Base-by-base conservation (phyloP, 1,140 invertebrate species). In the Manduca sexta region DNA sequence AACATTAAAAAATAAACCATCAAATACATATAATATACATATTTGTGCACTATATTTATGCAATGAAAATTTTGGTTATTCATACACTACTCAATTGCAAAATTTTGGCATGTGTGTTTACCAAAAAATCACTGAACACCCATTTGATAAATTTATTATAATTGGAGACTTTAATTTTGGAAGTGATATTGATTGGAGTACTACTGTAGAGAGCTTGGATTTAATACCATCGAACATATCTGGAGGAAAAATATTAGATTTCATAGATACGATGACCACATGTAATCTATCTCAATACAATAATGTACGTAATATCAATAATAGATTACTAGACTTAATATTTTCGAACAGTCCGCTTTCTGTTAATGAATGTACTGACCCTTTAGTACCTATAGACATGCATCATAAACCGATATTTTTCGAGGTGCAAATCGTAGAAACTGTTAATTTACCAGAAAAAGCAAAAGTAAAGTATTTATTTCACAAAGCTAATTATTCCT, bases 21-120 rank as follows among this genome's bases (percentile, higher is more conserved):
- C 16, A 1, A 12, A 13, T 6, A 34, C 10, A 2, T 35, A 33
- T 21, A 60, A 51, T 16, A 16, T 55, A 26, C 49, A 49, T 35
- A 37, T 60, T 11, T 55, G 56, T 17, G 43, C 48, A 3, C n/a
- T 60, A 14, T 60, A 60, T 40, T 26, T 60, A 14, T 60, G 48
- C 37, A 37, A 48, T 7, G 15, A 60, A 42, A 47, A 46, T n/a
- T 29, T 49, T 11, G 49, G 57, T 4, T 35, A 52, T 26, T 39
- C 17, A 2, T 55, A 44, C 49, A 49, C 41, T 3, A 14, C 10
- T 8, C 51, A 51, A 17, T 41, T 55, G n/a, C 29, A 29, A 15
- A 51, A 54, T 18, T 60, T 60, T 37, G 12, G 31, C n/a, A 29
- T 45, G 13, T 50, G 41, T 39, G 8, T 48, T 0, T 39, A n/a